A percentile compares a stretch with the other conserved stretches of the same genome.
Evolutionary conservation across 1,140 invertebrate genomes (phyloP).

Genomic region (Zaprionus tsacasi): DNA sequence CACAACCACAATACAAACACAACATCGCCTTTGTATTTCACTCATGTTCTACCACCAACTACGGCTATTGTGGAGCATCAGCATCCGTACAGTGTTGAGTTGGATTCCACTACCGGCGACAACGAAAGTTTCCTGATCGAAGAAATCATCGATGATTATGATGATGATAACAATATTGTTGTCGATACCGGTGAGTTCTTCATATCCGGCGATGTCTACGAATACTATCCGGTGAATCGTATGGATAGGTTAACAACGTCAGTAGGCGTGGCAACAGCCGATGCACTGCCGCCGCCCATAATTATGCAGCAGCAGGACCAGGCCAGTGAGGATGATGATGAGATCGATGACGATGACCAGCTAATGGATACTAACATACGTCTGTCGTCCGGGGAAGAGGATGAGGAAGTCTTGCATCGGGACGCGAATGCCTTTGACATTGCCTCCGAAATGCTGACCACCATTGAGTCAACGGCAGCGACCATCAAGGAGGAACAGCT

Average conservation of each 20-base stretch:
- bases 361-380: slow-evolving; percentile 40
- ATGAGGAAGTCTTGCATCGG: slow-evolving; percentile 42
- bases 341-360: slow-evolving; percentile 53
- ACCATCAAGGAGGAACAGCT: slow-evolving; percentile 72
- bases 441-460: slow-evolving; percentile 69
- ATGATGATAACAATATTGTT: slow-evolving; percentile 73
- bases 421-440: slow-evolving; percentile 64
- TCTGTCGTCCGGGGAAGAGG: slow-evolving; percentile 54
- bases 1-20: slow-evolving; percentile 48
- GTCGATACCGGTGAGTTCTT: slow-evolving; percentile 73
- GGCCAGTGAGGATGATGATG: slow-evolving; percentile 65
- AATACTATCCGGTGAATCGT: slow-evolving; percentile 71
- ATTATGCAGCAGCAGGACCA: slow-evolving; percentile 72
- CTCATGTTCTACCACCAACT: slow-evolving; percentile 54
- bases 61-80: slow-evolving; percentile 58
- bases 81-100: slow-evolving; percentile 65
- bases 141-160: slow-evolving; percentile 73
- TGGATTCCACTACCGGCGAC: slow-evolving; percentile 54
- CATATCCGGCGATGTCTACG: slow-evolving; percentile 69
- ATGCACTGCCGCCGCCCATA: slow-evolving; percentile 71
- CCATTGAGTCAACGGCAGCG: slow-evolving; percentile 67
- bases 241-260: slow-evolving; percentile 57
- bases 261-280: slow-evolving; percentile 60
- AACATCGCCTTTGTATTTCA: slow-evolving; percentile 61
- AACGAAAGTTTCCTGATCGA: slow-evolving; percentile 76